Conservation (phyloP, 2,888 invertebrate genomes). For the Chymomyza amoena region DNA sequence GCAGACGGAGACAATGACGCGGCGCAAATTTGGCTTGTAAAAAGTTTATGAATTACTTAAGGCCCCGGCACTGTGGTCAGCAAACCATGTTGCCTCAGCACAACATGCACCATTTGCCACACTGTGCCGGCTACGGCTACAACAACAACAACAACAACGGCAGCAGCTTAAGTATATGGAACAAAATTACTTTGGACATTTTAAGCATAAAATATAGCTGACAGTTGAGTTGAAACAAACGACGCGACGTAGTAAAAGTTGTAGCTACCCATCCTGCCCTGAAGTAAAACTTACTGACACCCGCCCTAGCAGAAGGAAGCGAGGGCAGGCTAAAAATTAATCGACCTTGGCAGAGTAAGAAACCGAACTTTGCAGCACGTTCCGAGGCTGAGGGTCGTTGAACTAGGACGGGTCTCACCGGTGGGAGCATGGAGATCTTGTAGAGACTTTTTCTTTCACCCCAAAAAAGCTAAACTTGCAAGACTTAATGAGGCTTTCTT, state of each 20-base stretch:
- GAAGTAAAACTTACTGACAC: background rate
- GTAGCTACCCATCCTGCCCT: constrained; percentile 11
- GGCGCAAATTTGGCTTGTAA: constrained; percentile 5
- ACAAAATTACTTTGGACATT: constrained; percentile 69
- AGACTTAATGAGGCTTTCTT: too few species aligned
- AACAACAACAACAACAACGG: constrained; percentile 15
- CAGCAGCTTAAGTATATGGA: constrained; percentile 53
- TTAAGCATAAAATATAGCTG: constrained; percentile 72
- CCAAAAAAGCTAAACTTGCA: too few species aligned
- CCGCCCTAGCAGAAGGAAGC: too few species aligned
- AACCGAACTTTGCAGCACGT: too few species aligned
- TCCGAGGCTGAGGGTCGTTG: too few species aligned
- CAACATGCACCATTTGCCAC: background rate
- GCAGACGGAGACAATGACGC: background rate
- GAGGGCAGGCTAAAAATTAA: too few species aligned
- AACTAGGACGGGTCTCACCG: too few species aligned
- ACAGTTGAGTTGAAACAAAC: constrained; percentile 56
- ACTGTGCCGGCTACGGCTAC: constrained; percentile 2
- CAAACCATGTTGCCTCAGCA: background rate
- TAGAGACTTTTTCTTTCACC: too few species aligned
- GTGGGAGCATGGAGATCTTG: too few species aligned
- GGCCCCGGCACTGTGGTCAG: background rate
- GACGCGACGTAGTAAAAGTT: constrained; percentile 25
- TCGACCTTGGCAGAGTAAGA: too few species aligned
- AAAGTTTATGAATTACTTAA: background rate